phyloP scores from a whole-genome alignment of 2,797 vertebrate species.

The Platalea minor region DNA sequence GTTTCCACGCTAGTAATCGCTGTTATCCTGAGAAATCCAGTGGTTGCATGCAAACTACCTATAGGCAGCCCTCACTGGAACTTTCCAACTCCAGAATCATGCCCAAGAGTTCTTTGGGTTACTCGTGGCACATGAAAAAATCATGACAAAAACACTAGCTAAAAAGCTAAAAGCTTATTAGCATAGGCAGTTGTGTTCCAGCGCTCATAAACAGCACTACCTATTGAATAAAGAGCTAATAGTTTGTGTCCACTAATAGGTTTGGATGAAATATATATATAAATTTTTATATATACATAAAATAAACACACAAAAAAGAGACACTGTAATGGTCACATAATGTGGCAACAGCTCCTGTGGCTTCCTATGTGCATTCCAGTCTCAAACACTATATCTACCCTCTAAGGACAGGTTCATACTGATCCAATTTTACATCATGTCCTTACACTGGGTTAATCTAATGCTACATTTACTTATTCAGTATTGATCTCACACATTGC shows the following conservation, averaged over 20 bases:
- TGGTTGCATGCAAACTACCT: background rate
- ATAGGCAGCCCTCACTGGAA: background rate
- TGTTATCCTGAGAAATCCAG: background rate
- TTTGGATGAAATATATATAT: background rate
- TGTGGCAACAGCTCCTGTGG: background rate
- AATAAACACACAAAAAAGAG: background rate
- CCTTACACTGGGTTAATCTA: background rate
- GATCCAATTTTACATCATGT: background rate
- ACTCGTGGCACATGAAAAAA: background rate
- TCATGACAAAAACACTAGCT: background rate
- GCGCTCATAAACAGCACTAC: background rate
- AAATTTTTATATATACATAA: background rate
- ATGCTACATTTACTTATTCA: background rate
- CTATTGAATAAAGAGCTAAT: background rate
- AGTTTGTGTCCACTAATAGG: background rate
- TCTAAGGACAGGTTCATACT: background rate
- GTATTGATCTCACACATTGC: background rate
- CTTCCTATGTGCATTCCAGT: background rate
- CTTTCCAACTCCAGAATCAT: background rate
- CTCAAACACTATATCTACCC: background rate
- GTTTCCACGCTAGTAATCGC: background rate
- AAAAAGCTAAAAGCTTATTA: background rate
- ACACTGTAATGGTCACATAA: background rate
- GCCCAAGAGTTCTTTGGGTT: background rate
- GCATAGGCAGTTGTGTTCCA: background rate